A percentile compares a stretch with the other conserved stretches of the same genome.
Conservation (phyloP, 64 coral and sea anemone species). For the Dendronephthya gigantea region DNA sequence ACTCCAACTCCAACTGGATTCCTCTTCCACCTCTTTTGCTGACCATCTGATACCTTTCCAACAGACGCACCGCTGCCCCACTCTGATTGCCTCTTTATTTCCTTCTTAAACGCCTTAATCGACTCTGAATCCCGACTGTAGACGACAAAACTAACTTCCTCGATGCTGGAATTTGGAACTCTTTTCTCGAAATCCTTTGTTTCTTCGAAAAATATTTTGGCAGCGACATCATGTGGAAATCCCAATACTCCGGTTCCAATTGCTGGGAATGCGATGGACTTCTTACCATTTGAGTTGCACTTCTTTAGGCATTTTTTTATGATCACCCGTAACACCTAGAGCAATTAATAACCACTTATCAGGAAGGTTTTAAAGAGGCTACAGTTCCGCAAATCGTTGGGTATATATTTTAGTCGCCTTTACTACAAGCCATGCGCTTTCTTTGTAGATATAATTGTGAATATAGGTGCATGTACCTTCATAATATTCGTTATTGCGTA, state of each 20-base stretch:
- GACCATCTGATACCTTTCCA: background rate
- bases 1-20: too few species aligned
- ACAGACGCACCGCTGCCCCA: background rate
- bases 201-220: constrained; percentile 39
- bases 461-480: too few species aligned
- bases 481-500: too few species aligned
- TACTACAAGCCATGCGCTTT: too few species aligned
- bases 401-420: too few species aligned
- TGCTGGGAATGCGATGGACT: constrained; percentile 26
- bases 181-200: background rate
- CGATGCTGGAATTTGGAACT: constrained; percentile 5
- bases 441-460: too few species aligned
- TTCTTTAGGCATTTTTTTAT: constrained; percentile 1
- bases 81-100: background rate
- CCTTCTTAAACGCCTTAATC: constrained; percentile 27
- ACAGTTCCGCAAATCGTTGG: too few species aligned
- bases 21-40: background rate
- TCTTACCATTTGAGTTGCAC: background rate
- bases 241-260: constrained; percentile 30
- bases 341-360: too few species aligned
- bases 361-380: too few species aligned
- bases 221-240: constrained; percentile 9
- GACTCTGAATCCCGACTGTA: background rate
- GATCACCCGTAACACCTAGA: background rate
- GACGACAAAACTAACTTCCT: constrained; percentile 34